Evolutionary conservation across 2,888 invertebrate species (phyloP).

Genomic region (Lobophora halterata): DNA sequence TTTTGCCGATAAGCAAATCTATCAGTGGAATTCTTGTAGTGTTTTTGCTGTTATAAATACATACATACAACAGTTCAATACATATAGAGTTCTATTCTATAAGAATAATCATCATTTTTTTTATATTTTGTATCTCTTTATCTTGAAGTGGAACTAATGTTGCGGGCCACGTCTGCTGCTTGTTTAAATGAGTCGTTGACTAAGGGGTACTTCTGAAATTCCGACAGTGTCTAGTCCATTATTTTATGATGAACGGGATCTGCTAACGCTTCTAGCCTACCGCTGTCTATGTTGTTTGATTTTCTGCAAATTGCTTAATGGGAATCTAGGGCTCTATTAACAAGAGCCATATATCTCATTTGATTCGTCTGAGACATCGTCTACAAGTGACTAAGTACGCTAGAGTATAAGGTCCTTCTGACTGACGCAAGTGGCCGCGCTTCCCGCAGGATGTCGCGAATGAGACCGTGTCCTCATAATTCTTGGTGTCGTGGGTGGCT

Average conservation of each 20-base stretch:
- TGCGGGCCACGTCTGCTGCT: no score
- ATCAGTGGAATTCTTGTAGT: no score
- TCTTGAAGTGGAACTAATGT: no score
- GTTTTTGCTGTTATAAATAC: no score
- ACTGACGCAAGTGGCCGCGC: conserved; percentile 69
- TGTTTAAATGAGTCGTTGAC: no score
- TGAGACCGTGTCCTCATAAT: conserved; percentile 78
- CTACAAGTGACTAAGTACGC: conserved; percentile 52
- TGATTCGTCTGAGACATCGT: conserved; percentile 66
- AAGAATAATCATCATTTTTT: no score
- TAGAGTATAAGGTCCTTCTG: conserved; percentile 64
- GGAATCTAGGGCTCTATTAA: conserved; percentile 35
- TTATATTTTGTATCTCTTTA: no score
- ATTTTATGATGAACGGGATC: background rate
- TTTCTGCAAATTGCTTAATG: conserved; percentile 41
- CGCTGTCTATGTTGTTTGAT: conserved; percentile 14
- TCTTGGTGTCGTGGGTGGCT: conserved; percentile 68
- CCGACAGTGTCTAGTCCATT: no score
- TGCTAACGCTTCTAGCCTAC: conserved; percentile 3
- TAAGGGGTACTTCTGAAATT: no score
- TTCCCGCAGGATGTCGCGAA: conserved; percentile 78
- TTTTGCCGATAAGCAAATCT: no score
- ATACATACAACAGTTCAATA: no score
- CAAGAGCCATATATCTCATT: conserved; percentile 53
- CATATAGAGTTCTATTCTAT: no score